Percentiles rank a stretch among this genome's conserved stretches.
Conservation (phyloP, 1,140 invertebrate species). For the Anoplophora glabripennis region DNA sequence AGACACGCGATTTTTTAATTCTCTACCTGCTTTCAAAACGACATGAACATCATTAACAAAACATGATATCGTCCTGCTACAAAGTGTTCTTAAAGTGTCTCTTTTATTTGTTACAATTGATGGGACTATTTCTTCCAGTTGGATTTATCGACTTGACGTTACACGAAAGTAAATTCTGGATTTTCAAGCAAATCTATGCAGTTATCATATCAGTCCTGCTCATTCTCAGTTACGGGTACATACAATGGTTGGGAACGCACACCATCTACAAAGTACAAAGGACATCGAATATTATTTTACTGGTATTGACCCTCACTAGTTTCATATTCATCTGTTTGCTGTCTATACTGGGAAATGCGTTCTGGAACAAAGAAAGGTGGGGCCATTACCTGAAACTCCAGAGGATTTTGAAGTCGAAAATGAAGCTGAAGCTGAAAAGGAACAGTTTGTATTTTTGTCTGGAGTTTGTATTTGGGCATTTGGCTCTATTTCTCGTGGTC, state of each 20-base stretch:
- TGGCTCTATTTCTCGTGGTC: neutral
- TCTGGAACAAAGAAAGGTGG: slow-evolving; percentile 11
- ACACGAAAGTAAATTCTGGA: neutral
- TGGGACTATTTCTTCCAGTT: slow-evolving; percentile 4
- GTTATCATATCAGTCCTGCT: slow-evolving; percentile 2
- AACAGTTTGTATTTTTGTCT: slow-evolving; percentile 2
- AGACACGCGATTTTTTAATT: too few relatives aligned
- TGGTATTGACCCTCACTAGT: neutral
- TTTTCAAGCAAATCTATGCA: slow-evolving; percentile 5
- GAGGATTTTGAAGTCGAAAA: slow-evolving; percentile 4
- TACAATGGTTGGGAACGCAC: neutral
- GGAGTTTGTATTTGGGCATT: slow-evolving; percentile 5
- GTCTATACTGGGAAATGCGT: slow-evolving; percentile 7
- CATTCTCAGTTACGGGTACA: neutral
- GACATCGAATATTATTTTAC: slow-evolving; percentile 7
- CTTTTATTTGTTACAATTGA: neutral
- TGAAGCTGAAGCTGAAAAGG: neutral
- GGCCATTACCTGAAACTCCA: slow-evolving; percentile 4
- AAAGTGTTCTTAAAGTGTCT: neutral
- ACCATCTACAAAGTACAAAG: slow-evolving; percentile 1
- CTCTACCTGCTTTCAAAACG: too few relatives aligned
- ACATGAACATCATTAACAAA: neutral
- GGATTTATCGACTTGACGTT: neutral
- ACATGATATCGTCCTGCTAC: neutral
- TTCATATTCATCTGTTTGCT: slow-evolving; percentile 6